Percentiles rank a stretch among this genome's conserved stretches.
Evolutionary conservation across 2,797 vertebrate genomes (phyloP).

Genomic region (Acanthurus tractus): DNA sequence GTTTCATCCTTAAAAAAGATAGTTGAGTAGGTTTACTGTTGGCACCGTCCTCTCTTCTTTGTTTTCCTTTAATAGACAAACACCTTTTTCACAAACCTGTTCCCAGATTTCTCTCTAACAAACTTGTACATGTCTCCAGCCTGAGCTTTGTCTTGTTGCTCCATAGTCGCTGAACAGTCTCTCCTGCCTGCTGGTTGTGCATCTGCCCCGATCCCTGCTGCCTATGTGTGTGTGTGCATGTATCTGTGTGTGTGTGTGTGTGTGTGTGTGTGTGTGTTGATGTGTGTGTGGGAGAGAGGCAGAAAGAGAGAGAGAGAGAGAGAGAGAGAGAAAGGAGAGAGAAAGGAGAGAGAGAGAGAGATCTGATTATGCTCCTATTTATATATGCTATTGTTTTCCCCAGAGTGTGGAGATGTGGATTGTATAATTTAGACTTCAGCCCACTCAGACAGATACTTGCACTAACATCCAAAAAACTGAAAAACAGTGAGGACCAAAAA

Average conservation of each 20-base stretch:
- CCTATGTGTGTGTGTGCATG: conserved; percentile 21
- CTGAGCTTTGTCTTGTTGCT: conserved; percentile 63
- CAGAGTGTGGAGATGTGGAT: conserved; percentile 63
- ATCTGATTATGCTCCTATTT: conserved; percentile 80
- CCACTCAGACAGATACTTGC: conserved; percentile 55
- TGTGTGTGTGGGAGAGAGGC: too few relatives aligned
- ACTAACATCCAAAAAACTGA: conserved; percentile 30
- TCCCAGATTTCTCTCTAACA: conserved; percentile 34
- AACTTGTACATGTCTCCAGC: conserved; percentile 65
- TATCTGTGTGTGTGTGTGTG: conserved; percentile 12
- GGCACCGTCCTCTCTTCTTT: conserved; percentile 13
- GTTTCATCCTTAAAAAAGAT: conserved; percentile 61
- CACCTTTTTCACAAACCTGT: conserved; percentile 26
- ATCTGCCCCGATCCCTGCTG: conserved; percentile 66
- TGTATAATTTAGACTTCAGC: conserved; percentile 64
- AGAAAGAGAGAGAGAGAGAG: conserved; percentile 10
- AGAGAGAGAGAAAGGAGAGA: conserved; percentile 46
- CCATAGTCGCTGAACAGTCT: conserved; percentile 60
- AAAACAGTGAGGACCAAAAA: conserved; percentile 16
- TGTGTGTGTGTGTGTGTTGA: conserved; percentile 12
- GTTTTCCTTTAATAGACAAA: conserved; percentile 36
- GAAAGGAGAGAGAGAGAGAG: conserved; percentile 30
- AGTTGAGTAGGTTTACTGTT: conserved; percentile 18
- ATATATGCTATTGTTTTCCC: conserved; percentile 75
- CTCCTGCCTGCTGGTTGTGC: conserved; percentile 66